Conservation (phyloP, 2,113 vertebrate species). For the Xyliphius kryptos region DNA sequence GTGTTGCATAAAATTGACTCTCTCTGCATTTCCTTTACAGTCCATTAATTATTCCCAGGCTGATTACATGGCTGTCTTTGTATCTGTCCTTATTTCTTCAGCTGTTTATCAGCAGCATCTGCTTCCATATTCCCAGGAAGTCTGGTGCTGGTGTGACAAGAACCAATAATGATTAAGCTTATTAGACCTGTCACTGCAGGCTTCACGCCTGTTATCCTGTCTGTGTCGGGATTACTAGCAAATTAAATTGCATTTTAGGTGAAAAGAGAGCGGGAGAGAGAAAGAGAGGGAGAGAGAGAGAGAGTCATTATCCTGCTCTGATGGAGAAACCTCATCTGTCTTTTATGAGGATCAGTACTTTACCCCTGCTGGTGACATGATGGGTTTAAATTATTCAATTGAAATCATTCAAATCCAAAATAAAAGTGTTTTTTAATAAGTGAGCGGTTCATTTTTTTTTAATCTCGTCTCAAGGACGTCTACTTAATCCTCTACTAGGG, state of each 20-base stretch:
- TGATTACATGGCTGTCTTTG: constrained; percentile 33
- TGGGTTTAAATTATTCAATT: too few species aligned
- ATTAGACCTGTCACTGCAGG: constrained; percentile 44
- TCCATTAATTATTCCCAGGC: constrained; percentile 28
- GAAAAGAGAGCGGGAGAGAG: constrained; percentile 36
- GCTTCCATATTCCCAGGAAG: not conserved
- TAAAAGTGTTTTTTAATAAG: too few species aligned
- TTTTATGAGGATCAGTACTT: too few species aligned
- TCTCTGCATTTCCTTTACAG: constrained; percentile 31
- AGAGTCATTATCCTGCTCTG: constrained; percentile 48
- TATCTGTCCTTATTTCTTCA: constrained; percentile 27
- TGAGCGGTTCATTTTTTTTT: too few species aligned
- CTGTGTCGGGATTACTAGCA: constrained; percentile 47
- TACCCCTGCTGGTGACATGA: too few species aligned
- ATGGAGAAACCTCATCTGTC: constrained; percentile 45
- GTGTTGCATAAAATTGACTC: constrained; percentile 7
- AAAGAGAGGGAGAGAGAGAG: constrained; percentile 36
- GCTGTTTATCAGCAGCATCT: constrained; percentile 21
- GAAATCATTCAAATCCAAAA: too few species aligned
- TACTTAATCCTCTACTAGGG: too few species aligned
- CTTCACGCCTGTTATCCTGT: constrained; percentile 39
- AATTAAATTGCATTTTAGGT: constrained; percentile 46
- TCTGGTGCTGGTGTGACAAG: not conserved
- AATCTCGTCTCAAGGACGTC: too few species aligned
- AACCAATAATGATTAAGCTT: constrained; percentile 11